Conservation (phyloP, 2,113 vertebrate species). For the Festucalex cinctus region DNA sequence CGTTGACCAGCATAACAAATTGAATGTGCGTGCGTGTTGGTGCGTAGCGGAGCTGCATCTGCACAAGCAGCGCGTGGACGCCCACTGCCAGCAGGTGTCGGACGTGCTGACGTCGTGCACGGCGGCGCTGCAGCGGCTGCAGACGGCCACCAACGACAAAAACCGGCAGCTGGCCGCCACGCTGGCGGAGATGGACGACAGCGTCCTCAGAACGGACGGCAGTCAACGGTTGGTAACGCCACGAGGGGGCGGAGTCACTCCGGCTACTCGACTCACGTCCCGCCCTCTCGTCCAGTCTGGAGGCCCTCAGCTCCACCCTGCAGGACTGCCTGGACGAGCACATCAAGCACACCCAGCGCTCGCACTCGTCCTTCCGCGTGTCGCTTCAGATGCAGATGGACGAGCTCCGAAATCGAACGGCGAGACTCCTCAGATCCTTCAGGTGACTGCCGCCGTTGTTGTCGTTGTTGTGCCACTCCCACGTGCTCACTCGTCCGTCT, state of each 20-base stretch:
- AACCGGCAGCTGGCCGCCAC: conserved; percentile 10
- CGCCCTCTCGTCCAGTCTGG: neutral
- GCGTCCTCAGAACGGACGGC: conserved; percentile 1
- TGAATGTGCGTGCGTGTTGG: neutral
- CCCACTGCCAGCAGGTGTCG: conserved; percentile 27
- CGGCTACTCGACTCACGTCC: too few species aligned
- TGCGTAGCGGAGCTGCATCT: conserved; percentile 46
- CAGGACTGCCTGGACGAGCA: conserved; percentile 44
- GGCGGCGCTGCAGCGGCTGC: conserved; percentile 25
- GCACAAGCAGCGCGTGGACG: conserved; percentile 30
- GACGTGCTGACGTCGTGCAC: conserved; percentile 29
- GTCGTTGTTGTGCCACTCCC: too few species aligned
- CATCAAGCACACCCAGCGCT: conserved; percentile 20
- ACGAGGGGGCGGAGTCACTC: too few species aligned
- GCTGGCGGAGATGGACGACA: conserved; percentile 35
- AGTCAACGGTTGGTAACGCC: too few species aligned
- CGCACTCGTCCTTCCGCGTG: conserved; percentile 31
- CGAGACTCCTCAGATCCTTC: conserved; percentile 36
- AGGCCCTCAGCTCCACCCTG: conserved; percentile 37
- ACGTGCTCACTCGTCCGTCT: too few species aligned
- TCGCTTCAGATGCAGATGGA: conserved; percentile 17
- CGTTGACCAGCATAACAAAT: too few species aligned
- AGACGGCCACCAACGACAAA: conserved; percentile 17
- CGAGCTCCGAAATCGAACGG: conserved; percentile 5
- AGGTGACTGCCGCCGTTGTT: conserved; percentile 29